Base-by-base conservation (phyloP, 1,140 invertebrate genomes). In the Bombus haemorrhoidalis region DNA sequence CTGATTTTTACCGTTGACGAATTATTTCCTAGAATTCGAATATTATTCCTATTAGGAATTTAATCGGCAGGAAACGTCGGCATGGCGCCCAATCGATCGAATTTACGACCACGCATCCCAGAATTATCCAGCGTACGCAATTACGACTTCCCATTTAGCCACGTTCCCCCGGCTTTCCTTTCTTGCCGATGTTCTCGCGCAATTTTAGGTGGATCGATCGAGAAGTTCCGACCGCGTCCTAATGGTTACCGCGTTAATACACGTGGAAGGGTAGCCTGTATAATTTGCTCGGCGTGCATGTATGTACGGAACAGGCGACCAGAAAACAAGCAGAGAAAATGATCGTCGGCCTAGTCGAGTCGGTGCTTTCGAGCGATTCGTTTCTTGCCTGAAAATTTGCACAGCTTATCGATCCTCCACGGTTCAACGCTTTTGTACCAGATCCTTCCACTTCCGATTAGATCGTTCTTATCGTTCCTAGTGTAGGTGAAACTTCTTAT, bases 201-300 rank as follows among this genome's bases (percentile, higher is more conserved):
- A 72, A 71, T 86, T 83, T 89, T 69, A 57, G 66, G 73, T 39
- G n/a, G 77, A 86, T 89, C 87, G 88, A 89, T 89, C 64, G 64
- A 41, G 8, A 34, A 75, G 43, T 62, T n/a, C 53, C 66, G 28
- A 69, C 62, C 74, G 68, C 62, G 77, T 69, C 69, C 72, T 81
- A 85, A 85, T 41, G 32, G 39, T 64, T 39, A 77, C 74, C 75
- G 87, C 43, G 39, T 39, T 72, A 37, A 57, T 80, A 64, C 41
- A 71, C 59, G 66, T 53, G 77, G 74, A 88, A 89, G 87, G 73
- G 78, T 83, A 69, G 37, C 68, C 59, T 25, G 28, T 77, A 62
- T 87, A 81, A 89, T 84, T 89, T 68, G 69, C 39, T 71, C 28
- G 15, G 22, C 18, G 69, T 68, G 83, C 39, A 57, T 59, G 64